Base-by-base conservation (phyloP, 2,113 vertebrate species). In the Microtus montanus region DNA sequence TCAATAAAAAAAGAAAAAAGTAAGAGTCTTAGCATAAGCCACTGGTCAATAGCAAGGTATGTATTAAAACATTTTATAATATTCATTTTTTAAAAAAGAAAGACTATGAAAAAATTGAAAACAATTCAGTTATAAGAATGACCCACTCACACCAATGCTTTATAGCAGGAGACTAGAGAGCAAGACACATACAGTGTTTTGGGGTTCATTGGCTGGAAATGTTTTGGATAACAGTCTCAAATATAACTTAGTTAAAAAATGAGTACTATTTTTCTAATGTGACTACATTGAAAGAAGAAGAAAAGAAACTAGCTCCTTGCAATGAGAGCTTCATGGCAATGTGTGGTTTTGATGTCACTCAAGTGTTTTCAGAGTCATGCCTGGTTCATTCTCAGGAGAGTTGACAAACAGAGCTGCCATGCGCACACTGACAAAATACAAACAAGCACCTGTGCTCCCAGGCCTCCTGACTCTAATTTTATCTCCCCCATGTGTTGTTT, bases 401-500 rank as follows among this genome's bases (percentile, higher is more conserved):
- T 0, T 92, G 89, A 93, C 86, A 92, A 94, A 90, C 41, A 7
- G 71, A 26, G 83, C 63, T 33, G 54, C 38, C 91, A 24, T 22
- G 26, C 90, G 86, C 38, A 63, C 28, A 74, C 0, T 1, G 30
- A 78, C 90, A 86, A 70, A 73, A 86, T 44, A 54, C 85, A 79
- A 89, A 88, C 92, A 94, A 41, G 68, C 92, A 94, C 95, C 95
- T 90, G 90, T 78, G 71, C 26, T 3, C 68, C 54, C 88, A 22
- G 3, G 38, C 52, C 89, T 68, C 87, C 54, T 9, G 19, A 78
- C 77, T 93, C 86, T 96, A 87, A 94, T 96, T 90, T 94, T 92
- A 92, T 91, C 88, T 96, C 71, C 35, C 61, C 77, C 92, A 68
- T 94, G 77, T 94, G 94, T 82, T 93, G 68, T 94, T 93, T 93